Evolutionary conservation across 2,888 invertebrate genomes (phyloP), one percentile per base, ranked within the genome.

Genomic region (Dryocosmus kuriphilus): DNA sequence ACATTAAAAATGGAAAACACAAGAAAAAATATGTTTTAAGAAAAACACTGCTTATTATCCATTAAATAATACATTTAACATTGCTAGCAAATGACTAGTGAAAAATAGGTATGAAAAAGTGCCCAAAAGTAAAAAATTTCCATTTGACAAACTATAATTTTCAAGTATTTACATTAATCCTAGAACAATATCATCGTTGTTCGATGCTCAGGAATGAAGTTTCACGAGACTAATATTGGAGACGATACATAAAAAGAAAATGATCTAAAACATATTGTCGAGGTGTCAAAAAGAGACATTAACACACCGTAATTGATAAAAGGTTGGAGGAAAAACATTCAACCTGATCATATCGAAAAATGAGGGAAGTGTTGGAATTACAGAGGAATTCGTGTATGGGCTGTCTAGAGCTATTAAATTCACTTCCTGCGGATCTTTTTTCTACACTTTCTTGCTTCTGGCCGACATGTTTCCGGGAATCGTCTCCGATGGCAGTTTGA

Each of bases 401-500:
- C 71, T 71, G 71, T 71, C 71, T 51, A 11, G 46, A 51, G 71
- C 71, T 71, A 71, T 71, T 71, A 71, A 51, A 71, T 71, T 71
- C 51, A 71, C 71, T 71, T 71, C 71, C 71, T 71, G 71, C 27
- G 71, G 71, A 51, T 67, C 22, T 71, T 71, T 71, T 71, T 51
- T 71, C 71, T 30, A 32, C 51, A 51, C 11, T 71, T 71, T 71
- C 32, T 55, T 71, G 51, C 71, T 51, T 24, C 60, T 60, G 60
- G 6, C 60, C 60, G 65, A 41, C 71, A 46, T 71, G 51, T 71
- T 71, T 71, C 71, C 71, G 71, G 71, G 71, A 71, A 71, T 71
- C 71, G 71, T 71, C 71, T 71, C 71, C 71, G 71, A 71, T 71
- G 71, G 51, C 51, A 71, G 71, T 71, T 71, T 71, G 71, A 71